A percentile compares a stretch with the other conserved stretches of the same genome.
These are phyloP conservation scores for Cheilosia impressa DNA, from an alignment of 2,888 invertebrate genomes.

Conservation along the genomic window DNA sequence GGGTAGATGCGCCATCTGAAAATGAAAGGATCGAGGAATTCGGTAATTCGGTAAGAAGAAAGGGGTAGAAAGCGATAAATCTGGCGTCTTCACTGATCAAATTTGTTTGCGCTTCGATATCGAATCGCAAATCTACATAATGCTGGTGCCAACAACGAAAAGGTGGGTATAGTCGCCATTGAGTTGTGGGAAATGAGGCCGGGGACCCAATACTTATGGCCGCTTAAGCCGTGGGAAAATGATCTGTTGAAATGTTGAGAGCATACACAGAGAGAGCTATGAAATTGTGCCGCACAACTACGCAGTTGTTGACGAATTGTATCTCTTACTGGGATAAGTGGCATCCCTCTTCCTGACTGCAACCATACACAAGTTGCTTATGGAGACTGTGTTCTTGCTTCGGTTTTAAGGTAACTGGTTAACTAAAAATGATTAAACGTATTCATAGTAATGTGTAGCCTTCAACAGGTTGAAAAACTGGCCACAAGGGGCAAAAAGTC, in stretches of 20 bases:
- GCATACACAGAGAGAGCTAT: background rate
- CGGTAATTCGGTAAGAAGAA: conserved; percentile 35
- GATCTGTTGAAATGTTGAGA: no score
- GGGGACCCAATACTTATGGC: background rate
- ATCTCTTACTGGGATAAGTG: background rate
- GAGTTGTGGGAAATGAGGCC: conserved; percentile 16
- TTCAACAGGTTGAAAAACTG: no score
- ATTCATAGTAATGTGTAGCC: no score
- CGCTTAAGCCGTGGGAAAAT: background rate
- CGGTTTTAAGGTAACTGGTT: no score
- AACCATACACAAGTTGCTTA: no score
- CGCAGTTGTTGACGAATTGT: background rate
- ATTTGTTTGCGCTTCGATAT: conserved; percentile 43
- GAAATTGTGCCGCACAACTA: background rate
- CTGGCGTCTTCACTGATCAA: conserved; percentile 20
- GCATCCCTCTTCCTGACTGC: no score
- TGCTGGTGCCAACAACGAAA: conserved; percentile 38
- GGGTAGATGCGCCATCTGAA: conserved; percentile 18
- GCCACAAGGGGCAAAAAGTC: no score
- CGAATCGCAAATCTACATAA: conserved; percentile 56
- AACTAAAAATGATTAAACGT: no score
- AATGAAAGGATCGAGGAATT: conserved; percentile 37
- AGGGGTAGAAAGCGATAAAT: conserved; percentile 12
- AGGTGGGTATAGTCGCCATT: background rate
- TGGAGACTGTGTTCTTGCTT: no score